These are phyloP conservation scores for Sebastes hubbsi DNA, from an alignment of 2,797 vertebrate genomes.

Conservation along the genomic window DNA sequence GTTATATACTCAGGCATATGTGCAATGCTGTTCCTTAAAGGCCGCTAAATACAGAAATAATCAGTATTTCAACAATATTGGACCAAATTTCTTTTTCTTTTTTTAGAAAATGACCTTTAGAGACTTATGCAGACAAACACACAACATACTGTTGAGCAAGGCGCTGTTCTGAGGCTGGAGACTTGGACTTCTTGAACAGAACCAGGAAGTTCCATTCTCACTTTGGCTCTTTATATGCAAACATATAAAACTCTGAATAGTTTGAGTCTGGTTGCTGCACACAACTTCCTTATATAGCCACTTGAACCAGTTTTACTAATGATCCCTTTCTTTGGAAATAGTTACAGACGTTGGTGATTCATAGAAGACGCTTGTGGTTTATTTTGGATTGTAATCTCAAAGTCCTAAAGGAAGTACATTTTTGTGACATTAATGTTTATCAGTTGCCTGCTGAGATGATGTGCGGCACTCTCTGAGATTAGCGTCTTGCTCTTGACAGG, in stretches of 20 bases:
- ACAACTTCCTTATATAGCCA: background rate
- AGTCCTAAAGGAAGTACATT: slow-evolving; percentile 10
- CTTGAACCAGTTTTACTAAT: slow-evolving; percentile 4
- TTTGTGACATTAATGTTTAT: slow-evolving; percentile 6
- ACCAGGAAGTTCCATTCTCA: background rate
- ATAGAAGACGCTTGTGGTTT: background rate
- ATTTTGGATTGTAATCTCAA: slow-evolving; percentile 14
- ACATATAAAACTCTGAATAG: background rate
- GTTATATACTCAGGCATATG: background rate
- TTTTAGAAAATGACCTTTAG: too few species aligned
- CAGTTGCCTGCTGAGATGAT: slow-evolving; percentile 49
- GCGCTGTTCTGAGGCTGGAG: background rate
- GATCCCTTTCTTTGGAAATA: slow-evolving; percentile 4
- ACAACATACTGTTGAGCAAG: background rate
- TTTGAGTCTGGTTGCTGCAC: background rate
- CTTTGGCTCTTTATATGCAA: background rate
- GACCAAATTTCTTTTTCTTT: too few species aligned
- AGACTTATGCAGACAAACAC: background rate
- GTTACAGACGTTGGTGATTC: slow-evolving; percentile 13
- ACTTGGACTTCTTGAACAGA: background rate
- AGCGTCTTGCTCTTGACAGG: slow-evolving; percentile 38
- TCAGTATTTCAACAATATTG: background rate
- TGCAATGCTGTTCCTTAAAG: background rate
- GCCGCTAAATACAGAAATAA: background rate
- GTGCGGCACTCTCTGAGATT: slow-evolving; percentile 33